Evolutionary conservation across 2,113 vertebrate genomes (phyloP).

Genomic region (Ancistrus triradiatus): DNA sequence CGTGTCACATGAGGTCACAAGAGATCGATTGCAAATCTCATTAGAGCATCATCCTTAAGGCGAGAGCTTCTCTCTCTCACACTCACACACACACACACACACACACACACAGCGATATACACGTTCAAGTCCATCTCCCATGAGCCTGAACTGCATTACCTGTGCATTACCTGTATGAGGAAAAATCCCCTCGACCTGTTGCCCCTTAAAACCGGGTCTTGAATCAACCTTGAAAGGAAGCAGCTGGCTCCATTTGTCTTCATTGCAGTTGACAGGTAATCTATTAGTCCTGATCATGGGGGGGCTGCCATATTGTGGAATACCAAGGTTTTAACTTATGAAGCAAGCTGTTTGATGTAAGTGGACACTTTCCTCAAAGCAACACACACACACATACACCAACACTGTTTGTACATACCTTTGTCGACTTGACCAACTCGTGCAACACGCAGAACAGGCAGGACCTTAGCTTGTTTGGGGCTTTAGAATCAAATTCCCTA

Average conservation of each 20-base stretch:
- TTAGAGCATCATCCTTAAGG: slow-evolving; percentile 61
- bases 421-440: too few relatives aligned
- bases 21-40: slow-evolving; percentile 71
- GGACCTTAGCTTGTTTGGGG: too few relatives aligned
- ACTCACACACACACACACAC: neutral
- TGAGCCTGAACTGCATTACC: slow-evolving; percentile 38
- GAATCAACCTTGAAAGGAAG: slow-evolving; percentile 49
- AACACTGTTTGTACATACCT: too few relatives aligned
- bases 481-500: too few relatives aligned
- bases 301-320: slow-evolving; percentile 35
- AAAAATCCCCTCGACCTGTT: slow-evolving; percentile 32
- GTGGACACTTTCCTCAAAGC: neutral
- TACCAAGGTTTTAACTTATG: slow-evolving; percentile 28
- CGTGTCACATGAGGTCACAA: slow-evolving; percentile 64
- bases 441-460: too few relatives aligned
- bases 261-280: slow-evolving; percentile 51
- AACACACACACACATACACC: neutral
- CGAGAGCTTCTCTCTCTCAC: slow-evolving; percentile 3
- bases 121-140: slow-evolving; percentile 54
- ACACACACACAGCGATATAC: neutral
- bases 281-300: slow-evolving; percentile 47
- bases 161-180: slow-evolving; percentile 32
- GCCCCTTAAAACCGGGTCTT: slow-evolving; percentile 25
- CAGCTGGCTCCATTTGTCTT: slow-evolving; percentile 48
- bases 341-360: slow-evolving; percentile 25